Base-by-base conservation (phyloP, 2,888 invertebrate genomes). In the Anagyrus pseudococci region DNA sequence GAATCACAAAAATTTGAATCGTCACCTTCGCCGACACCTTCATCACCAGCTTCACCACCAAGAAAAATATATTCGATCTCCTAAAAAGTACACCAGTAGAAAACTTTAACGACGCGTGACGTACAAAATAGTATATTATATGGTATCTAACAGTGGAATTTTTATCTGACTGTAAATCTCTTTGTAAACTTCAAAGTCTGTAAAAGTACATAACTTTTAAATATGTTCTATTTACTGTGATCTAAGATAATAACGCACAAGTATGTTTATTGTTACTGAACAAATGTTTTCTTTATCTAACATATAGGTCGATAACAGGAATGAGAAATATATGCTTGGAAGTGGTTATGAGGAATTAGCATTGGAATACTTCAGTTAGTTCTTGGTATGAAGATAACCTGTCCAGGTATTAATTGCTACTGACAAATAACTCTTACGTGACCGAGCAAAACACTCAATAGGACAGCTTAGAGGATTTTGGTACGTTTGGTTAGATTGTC, bases 31-130 rank as follows among this genome's bases (percentile, higher is more conserved):
- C 73, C 71, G 71, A 72, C 29, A 15, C 4, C 59, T 13, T 17
- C 59, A n/a, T 74, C 81, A 77, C 71, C 76, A 76, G 69, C 78
- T 74, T 62, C 78, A 56, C 40, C 69, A 47, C 67, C 75, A 71
- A 75, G 80, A 69, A 73, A 81, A 69, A 78, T 83, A 76, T 79
- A 82, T 74, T 80, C 83, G 70, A 79, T 79, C 61, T 78, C 80
- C 6, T 76, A 75, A 55, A 76, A 1, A 17, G 33, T 33, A 6
- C 33, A 33, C n/a, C n/a, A n/a, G n/a, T n/a, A n/a, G n/a, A n/a
- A n/a, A n/a, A n/a, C n/a, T n/a, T n/a, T n/a, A n/a, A n/a, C n/a
- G n/a, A n/a, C n/a, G n/a, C n/a, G n/a, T n/a, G n/a, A n/a, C n/a
- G n/a, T n/a, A n/a, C n/a, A n/a, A n/a, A n/a, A n/a, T n/a, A n/a